Base-by-base conservation (phyloP, 2,888 invertebrate genomes). In the Orthosia cruda region DNA sequence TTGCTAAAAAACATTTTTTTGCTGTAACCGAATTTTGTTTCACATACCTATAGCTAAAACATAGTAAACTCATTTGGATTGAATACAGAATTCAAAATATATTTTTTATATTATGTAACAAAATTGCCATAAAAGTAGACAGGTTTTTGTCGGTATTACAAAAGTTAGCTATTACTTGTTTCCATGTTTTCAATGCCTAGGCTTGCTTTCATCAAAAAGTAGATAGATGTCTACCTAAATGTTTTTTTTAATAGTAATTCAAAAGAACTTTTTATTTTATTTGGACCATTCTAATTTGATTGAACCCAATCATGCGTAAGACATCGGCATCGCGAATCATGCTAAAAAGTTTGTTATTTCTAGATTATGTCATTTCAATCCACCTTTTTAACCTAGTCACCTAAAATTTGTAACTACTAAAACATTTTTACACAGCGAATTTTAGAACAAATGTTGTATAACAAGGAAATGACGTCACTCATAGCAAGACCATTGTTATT, bases 391-490 rank as follows among this genome's bases (percentile, higher is more conserved):
- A 26, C 16, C 13, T 9, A 70, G 58, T 76, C 58, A 54, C 57
- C 15, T 12, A 66, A 47, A 66, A 55, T 67, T 66, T 26, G 2
- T 50, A 20, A 50, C 7, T 55, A 50, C 49, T 65, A 32, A 47
- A 70, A 49, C 11, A 58, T 70, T 71, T 55, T 59, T 32, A 7
- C 26, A 49, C 49, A 32, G 20, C 3, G 45, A 47, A 57, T 75
- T 74, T 68, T 49, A 32, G 26, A 61, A 50, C 67, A 64, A 76
- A 74, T 69, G 58, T 75, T 61, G 71, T 71, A 63, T 75, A 75
- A 83, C 73, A 40, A 72, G 87, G 81, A 87, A 87, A 80, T 85
- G 77, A 83, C 83, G 65, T 68, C 71, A 85, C 20, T 32, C 47
- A 32, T 58, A 57, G 72, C 62, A 74, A 66, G 62, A 58, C 74